Base-by-base conservation (phyloP, 2,888 invertebrate genomes). In the Rotaria socialis region DNA sequence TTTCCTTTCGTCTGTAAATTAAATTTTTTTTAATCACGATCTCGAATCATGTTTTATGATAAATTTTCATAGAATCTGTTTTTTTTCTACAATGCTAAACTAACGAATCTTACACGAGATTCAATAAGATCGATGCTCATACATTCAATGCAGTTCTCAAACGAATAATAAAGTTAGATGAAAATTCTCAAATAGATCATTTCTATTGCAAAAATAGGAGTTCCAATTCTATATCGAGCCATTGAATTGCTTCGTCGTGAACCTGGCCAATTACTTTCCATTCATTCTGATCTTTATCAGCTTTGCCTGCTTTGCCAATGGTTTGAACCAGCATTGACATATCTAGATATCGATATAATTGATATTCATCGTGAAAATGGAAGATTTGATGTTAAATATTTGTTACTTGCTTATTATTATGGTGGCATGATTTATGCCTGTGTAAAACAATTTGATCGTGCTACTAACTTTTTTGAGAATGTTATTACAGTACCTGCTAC, bases 401-500 rank as follows among this genome's bases (percentile, higher is more conserved):
- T 96, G 90, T 93, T 98, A 85, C 93, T 96, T 0, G 97, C 96
- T 91, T 97, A 96, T 91, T 97, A 97, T 91, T 98, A 98, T 90
- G 97, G 97, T 87, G 97, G 97, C 85, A 96, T 97, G 96, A 96
- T 97, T 89, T 97, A 96, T 91, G 94, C 96, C 86, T 95, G 96
- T 22, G 92, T 97, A 89, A 96, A 97, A 91, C 95, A 96, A 90
- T 96, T 95, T 90, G 95, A 96, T 89, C 93, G 96, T 90, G 96
- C 97, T 16, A 92, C 96, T 87, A 97, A 96, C 92, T 97, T 96
- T 92, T 96, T 96, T 91, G 97, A 97, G 94, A 96, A 87, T 60
- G 87, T 80, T 43, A 22, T 87, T 19, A 85, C 50, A 35, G 85
- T 86, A 27, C 87, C 87, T 7, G 95, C 96, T 55, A 93, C 94